Base-by-base conservation (phyloP, 1,140 invertebrate species). In the Phenacoccus solenopsis region DNA sequence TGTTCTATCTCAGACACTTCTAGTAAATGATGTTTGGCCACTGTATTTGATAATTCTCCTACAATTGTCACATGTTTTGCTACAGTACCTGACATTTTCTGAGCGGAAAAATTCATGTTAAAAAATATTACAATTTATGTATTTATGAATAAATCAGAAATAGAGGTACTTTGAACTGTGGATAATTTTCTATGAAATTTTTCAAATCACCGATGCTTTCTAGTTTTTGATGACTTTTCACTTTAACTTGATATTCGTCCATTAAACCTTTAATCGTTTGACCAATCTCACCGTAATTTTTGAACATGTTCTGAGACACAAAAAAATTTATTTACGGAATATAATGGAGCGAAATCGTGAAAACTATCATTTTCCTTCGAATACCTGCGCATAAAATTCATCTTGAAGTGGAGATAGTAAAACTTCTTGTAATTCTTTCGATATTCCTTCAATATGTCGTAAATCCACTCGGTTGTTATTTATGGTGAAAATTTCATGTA, bases 191-290 rank as follows among this genome's bases (percentile, higher is more conserved):
- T 12, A 99, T 92, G 82, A 99, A 99, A 75, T 88, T 89, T 82
- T 99, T 99, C 96, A 99, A 98, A 78, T 99, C 97, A 0, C 88
- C 85, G 75, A 99, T 98, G 72, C 93, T 97, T 82, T 99, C 97
- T 1, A 99, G 90, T 83, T 98, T 98, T 77, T 98, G 93, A 74
- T 93, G 90, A 75, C 90, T 93, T 77, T 98, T 93, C 1, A 94
- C 93, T 81, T 96, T 96, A 73, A 85, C 88, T 80, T 98, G 96
- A 81, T 98, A 99, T 74, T 98, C 94, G 69, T 98, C 96, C 90
- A 99, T 98, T 27, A 99, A 81, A 56, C 89, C 85, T 80, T 98
- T 98, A 71, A 99, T 97, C 32, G 94, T 98, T 75, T 93, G 90
- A 0, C 95, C 96, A 77, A 99, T 98, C 82, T 98, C 96, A 28